phyloP scores from a whole-genome alignment of 2,797 vertebrate genomes.

The Margarornis squamiger region DNA sequence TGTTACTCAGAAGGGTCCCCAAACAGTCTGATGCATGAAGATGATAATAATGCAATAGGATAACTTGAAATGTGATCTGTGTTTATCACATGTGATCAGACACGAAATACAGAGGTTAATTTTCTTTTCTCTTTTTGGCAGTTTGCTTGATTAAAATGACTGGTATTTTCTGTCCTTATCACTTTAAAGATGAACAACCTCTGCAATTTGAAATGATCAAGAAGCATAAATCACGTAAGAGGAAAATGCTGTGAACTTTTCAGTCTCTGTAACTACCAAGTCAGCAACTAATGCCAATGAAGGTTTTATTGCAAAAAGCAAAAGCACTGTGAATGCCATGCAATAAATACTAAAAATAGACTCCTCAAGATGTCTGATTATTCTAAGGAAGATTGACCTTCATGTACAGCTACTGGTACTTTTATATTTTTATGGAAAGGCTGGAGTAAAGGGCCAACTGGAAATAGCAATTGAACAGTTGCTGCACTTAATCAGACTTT shows the following conservation, averaged over 20 bases:
- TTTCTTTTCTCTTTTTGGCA: slow-evolving; percentile 1
- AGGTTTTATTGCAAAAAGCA: neutral
- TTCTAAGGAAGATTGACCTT: neutral
- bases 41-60: neutral
- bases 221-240: neutral
- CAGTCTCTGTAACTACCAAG: neutral
- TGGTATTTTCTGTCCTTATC: neutral
- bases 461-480: neutral
- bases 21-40: neutral
- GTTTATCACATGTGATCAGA: neutral
- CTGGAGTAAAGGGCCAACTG: neutral
- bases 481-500: neutral
- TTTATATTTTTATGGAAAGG: neutral
- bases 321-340: neutral
- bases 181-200: neutral
- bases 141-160: slow-evolving; percentile 32
- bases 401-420: fast-evolving
- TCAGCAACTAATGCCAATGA: neutral
- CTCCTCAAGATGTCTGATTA: neutral
- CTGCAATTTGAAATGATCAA: neutral
- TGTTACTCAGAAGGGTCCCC: neutral
- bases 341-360: neutral
- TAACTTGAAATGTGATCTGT: neutral
- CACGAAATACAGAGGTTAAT: neutral
- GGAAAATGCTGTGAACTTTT: neutral